Base-by-base conservation (phyloP, 2,113 vertebrate species). In the Thinocorus orbignyianus region DNA sequence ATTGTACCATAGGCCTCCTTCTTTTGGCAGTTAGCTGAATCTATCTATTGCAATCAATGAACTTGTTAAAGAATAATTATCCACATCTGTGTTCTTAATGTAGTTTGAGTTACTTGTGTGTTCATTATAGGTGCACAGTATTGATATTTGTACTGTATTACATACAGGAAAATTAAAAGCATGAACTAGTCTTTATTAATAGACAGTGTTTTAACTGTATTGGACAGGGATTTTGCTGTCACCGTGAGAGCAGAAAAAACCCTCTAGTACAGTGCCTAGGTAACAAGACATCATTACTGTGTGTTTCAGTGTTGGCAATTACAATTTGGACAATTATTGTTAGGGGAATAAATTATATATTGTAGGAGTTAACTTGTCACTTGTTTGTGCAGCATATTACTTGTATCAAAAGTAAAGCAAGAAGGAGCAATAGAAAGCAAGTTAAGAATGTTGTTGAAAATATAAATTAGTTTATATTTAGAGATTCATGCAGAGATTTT, bases 21-120 rank as follows among this genome's bases (percentile, higher is more conserved):
- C 49, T 65, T 78, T 80, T 64, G 22, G 33, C 41, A 92, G 78
- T 95, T 81, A 90, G 31, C 39, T 81, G 70, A 74, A 74, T 84
- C 37, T 88, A 13, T 72, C 41, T 83, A 13, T 48, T 84, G 42
- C 14, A 71, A 87, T 95, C 91, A 92, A 51, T 93, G 49, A 81
- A 49, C 35, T 66, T 87, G 51, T 82, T 78, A 62, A 86, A 74
- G 73, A 91, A 51, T 89, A 92, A 89, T 93, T 95, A 87, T 87
- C 62, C 49, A 86, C 33, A 42, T 78, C 48, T 42, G 7, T 81
- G 51, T 44, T 95, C 70, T 70, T 77, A 91, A 48, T 72, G 73
- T 31, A 60, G 30, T 87, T 78, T n/a, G 39, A 74, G 69, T 62
- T 73, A 44, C 44, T 65, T 69, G 9, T 49, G 41, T 80, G 25